Conservation (phyloP, 2,113 vertebrate species). For the Ameiurus melas region DNA sequence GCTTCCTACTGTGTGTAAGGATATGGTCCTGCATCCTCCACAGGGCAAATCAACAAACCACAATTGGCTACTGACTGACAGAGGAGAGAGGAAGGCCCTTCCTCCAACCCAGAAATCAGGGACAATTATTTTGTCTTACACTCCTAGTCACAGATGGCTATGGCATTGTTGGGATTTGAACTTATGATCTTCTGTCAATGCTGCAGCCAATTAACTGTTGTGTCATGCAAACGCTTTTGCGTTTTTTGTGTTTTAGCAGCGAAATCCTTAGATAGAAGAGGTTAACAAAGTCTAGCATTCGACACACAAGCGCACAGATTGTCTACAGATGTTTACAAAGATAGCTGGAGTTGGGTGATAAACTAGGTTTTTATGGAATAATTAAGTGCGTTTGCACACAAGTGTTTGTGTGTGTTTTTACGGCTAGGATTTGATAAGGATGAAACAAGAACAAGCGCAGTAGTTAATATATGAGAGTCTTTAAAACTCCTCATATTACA, state of each 20-base stretch:
- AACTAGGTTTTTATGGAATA: slow-evolving; percentile 45
- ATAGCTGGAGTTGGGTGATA: slow-evolving; percentile 47
- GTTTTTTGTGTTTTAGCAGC: not conserved
- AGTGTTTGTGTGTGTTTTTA: slow-evolving; percentile 29
- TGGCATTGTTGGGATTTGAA: not conserved
- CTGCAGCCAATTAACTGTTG: not conserved
- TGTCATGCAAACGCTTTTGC: not conserved
- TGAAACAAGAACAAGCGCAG: slow-evolving; percentile 34
- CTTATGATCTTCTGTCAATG: not conserved
- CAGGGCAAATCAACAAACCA: too few relatives aligned
- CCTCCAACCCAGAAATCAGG: not conserved
- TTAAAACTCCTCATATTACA: slow-evolving; percentile 32
- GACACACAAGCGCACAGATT: slow-evolving; percentile 33
- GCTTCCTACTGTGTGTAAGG: too few relatives aligned
- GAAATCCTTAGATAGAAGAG: not conserved
- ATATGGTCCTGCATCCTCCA: too few relatives aligned
- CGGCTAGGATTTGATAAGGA: slow-evolving; percentile 41
- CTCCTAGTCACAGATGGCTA: not conserved
- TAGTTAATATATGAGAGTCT: slow-evolving; percentile 42
- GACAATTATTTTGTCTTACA: not conserved
- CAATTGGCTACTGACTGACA: not conserved
- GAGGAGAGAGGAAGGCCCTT: not conserved
- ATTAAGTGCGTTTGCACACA: slow-evolving; percentile 27
- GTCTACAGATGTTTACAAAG: slow-evolving; percentile 49
- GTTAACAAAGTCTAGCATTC: not conserved